Base-by-base conservation (phyloP, 2,888 invertebrate species). In the Herminia tarsipennalis region DNA sequence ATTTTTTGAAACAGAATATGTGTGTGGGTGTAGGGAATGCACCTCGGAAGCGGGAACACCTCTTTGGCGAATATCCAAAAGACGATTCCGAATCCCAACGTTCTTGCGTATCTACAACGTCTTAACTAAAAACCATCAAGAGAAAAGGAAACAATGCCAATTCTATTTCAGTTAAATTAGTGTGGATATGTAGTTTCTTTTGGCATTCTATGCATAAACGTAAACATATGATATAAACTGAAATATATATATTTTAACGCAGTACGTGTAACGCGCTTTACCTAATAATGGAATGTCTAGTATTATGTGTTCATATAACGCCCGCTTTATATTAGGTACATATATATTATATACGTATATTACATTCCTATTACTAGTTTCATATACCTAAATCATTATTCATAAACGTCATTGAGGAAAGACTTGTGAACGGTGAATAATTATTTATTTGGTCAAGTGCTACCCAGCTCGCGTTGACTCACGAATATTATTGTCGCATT, bases 381-480 rank as follows among this genome's bases (percentile, higher is more conserved):
- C 14, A 40, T 5, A 5, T 16, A n/a, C n/a, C n/a, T n/a, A 38
- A 43, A 59, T 47, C 14, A 22, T 20, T 40, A 38, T 53, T 38
- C 44, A 44, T 32, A 8, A 54, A 54, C 70, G 70, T 78, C 73
- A 77, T 78, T 74, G 70, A 81, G 79, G 78, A 83, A 82, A 83
- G 74, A 80, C 72, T 78, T 56, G 67, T 70, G 56, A 76, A 60
- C 73, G 76, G 72, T 76, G 78, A 82, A 83, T 84, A 81, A 71
- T 78, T 81, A 81, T 85, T 86, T 89, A 84, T 89, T 89, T 90
- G 84, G 83, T 84, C 87, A 90, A 89, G 83, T 88, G 89, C 69
- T 70, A 62, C 65, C 63, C 67, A 52, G 49, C 58, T 68, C 67
- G 48, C 68, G 50, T 43, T 90, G 89, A 90, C 77, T 90, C 89